Conservation (phyloP, 2,797 vertebrate genomes). For the Dallia pectoralis region DNA sequence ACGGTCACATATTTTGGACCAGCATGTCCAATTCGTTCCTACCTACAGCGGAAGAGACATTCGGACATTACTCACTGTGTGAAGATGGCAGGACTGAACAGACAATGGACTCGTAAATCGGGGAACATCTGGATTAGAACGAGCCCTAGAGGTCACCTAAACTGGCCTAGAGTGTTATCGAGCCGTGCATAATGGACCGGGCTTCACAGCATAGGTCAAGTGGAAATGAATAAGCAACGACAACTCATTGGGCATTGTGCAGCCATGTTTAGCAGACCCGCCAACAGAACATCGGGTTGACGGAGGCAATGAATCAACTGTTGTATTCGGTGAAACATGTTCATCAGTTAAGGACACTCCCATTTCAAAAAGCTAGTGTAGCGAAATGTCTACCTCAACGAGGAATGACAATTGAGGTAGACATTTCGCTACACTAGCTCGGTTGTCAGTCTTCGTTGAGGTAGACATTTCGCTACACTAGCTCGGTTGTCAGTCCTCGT, state of each 20-base stretch:
- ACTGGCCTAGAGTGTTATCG: background rate
- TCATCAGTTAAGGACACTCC: background rate
- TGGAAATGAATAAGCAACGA: background rate
- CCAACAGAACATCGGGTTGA: background rate
- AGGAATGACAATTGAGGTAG: too few relatives aligned
- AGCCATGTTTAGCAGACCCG: background rate
- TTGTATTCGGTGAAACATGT: background rate
- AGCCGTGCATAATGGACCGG: background rate
- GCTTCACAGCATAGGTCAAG: background rate
- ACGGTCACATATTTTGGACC: too few relatives aligned
- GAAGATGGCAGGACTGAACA: background rate
- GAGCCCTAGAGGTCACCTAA: background rate
- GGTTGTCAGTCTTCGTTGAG: too few relatives aligned
- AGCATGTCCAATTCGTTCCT: too few relatives aligned
- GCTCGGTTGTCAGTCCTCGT: too few relatives aligned
- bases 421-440: too few relatives aligned
- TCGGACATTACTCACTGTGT: background rate
- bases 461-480: too few relatives aligned
- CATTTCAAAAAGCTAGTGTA: too few relatives aligned
- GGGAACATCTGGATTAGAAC: background rate
- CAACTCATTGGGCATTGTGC: background rate
- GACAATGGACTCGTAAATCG: background rate
- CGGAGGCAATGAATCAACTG: background rate
- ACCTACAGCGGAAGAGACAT: background rate
- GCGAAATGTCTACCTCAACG: too few relatives aligned